phyloP scores from a whole-genome alignment of 2,888 invertebrate species.

The Protonemura montana region DNA sequence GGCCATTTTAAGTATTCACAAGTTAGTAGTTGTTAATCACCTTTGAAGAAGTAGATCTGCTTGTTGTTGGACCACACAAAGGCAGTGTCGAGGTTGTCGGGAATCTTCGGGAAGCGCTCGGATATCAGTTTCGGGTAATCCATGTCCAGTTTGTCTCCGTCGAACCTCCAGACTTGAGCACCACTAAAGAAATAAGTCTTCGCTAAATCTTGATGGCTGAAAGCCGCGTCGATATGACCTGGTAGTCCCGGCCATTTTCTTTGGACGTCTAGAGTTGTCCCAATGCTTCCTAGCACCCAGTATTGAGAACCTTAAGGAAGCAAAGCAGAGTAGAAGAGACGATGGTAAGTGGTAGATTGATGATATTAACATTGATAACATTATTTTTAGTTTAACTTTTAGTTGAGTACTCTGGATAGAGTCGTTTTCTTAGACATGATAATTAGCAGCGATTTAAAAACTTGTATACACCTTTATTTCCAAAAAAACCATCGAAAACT shows the following conservation, averaged over 20 bases:
- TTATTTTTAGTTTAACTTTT: too few relatives aligned
- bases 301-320: not conserved
- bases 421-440: too few relatives aligned
- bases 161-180: slow-evolving; percentile 89
- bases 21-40: slow-evolving; percentile 56
- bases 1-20: too few relatives aligned
- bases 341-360: too few relatives aligned
- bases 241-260: slow-evolving; percentile 82
- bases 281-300: not conserved
- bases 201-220: slow-evolving; percentile 88
- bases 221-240: slow-evolving; percentile 90
- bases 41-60: slow-evolving; percentile 85
- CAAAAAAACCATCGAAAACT: too few relatives aligned
- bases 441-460: too few relatives aligned
- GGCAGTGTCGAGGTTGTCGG: slow-evolving; percentile 89
- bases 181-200: slow-evolving; percentile 98
- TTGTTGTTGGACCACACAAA: slow-evolving; percentile 97
- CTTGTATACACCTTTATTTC: too few relatives aligned
- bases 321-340: too few relatives aligned
- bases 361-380: too few relatives aligned
- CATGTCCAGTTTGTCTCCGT: slow-evolving; percentile 81
- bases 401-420: too few relatives aligned
- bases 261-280: not conserved
- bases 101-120: slow-evolving; percentile 93
- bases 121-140: slow-evolving; percentile 91